Evolutionary conservation across 2,797 vertebrate genomes (phyloP), one percentile per base, ranked within the genome.

Genomic region (Menidia menidia): DNA sequence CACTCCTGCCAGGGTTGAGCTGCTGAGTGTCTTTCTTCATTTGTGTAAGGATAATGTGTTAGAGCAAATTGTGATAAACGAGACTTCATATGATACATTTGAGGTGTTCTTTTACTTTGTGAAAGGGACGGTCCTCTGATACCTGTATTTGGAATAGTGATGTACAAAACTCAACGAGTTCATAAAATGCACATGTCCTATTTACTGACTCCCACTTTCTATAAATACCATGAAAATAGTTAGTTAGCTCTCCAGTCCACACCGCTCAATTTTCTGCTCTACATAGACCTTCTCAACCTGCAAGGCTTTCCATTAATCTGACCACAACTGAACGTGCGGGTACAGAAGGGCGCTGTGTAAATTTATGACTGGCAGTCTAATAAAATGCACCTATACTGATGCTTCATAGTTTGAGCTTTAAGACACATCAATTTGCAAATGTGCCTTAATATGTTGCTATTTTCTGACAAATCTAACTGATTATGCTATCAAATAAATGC

Each of bases 11-110:
- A 35, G 59, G 8, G 63, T 68, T 54, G 8, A 68, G 50, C 69
- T 33, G 53, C 51, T 44, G 31, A 50, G 50, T 64, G 64, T 72
- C 75, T 69, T 48, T 71, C 68, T 75, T 79, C 30, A 75, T 77
- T 71, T 76, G 47, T 68, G 54, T 64, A 43, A 51, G 58, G 15
- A 62, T 53, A 67, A 68, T 11, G 25, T 62, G 52, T 75, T 31
- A 11, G 55, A 41, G 6, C 58, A 75, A 75, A 81, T 55, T 71
- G 53, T 71, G 64, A 74, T 52, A 54, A 73, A 82, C 30, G 35
- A 76, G 19, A 59, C 25, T 60, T 12, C 16, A n/a, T n/a, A 4
- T 9, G 7, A 15, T 6, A 64, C 50, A 18, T 32, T 30, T 16
- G 14, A 30, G 51, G 14, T 48, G 41, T 54, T 79, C n/a, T 69